A percentile compares a stretch with the other conserved stretches of the same genome.
Evolutionary conservation across 2,797 vertebrate genomes (phyloP).

Genomic region (Platalea minor): DNA sequence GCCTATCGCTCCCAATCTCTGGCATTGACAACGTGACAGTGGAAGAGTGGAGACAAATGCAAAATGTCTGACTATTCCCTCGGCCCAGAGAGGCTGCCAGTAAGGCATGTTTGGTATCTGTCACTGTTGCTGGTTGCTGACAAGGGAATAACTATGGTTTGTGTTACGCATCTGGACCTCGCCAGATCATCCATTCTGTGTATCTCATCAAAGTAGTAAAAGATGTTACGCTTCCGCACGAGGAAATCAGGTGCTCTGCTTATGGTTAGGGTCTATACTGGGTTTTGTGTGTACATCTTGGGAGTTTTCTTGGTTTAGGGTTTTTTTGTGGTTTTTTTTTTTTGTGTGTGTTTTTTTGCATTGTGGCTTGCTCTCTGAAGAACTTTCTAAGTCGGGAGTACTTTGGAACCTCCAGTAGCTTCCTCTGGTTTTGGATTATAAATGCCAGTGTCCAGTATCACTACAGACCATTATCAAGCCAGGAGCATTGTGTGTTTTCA

Average conservation of each 20-base stretch:
- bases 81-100: accelerated
- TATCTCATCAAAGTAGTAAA: not conserved
- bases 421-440: not conserved
- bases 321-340: too few species aligned
- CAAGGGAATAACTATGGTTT: not conserved
- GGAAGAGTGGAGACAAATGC: not conserved
- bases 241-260: not conserved
- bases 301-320: not conserved
- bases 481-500: not conserved
- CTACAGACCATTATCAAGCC: not conserved
- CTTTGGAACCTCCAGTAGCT: not conserved
- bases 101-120: not conserved
- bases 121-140: not conserved
- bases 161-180: not conserved
- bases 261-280: not conserved
- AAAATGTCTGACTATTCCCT: not conserved
- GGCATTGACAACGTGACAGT: not conserved
- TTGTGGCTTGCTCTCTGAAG: not conserved
- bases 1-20: not conserved
- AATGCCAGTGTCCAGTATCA: not conserved
- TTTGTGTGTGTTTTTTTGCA: not conserved
- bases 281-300: not conserved
- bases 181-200: not conserved
- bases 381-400: not conserved
- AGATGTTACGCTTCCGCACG: not conserved